Conservation (phyloP, 2,113 vertebrate genomes). For the Lepus americanus region DNA sequence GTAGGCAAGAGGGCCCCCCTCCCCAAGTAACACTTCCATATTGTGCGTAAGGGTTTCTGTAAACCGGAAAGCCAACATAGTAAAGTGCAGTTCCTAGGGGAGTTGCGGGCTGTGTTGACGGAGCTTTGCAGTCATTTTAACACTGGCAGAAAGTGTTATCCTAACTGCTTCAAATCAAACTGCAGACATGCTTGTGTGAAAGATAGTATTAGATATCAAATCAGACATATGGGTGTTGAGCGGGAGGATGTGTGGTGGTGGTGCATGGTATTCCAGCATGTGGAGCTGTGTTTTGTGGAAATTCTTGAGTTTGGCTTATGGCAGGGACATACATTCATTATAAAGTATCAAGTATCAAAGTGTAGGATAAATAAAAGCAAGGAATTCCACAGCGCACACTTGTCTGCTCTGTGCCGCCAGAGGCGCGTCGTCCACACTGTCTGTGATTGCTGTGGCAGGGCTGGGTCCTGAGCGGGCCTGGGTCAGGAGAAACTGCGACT, state of each 20-base stretch:
- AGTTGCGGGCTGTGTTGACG: slow-evolving; percentile 75
- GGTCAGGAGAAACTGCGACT: neutral
- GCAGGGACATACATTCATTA: slow-evolving; percentile 77
- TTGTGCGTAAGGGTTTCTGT: slow-evolving; percentile 48
- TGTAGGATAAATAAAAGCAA: slow-evolving; percentile 80
- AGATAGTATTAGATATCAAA: slow-evolving; percentile 75
- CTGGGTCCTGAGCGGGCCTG: neutral
- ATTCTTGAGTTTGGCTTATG: slow-evolving; percentile 77
- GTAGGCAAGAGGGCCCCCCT: neutral
- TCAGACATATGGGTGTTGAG: slow-evolving; percentile 78
- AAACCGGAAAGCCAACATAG: slow-evolving; percentile 69
- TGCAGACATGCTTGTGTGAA: slow-evolving; percentile 76
- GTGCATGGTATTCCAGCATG: slow-evolving; percentile 63
- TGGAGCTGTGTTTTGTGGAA: slow-evolving; percentile 81
- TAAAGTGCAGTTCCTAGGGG: slow-evolving; percentile 69
- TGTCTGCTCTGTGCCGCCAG: neutral
- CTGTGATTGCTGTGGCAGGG: neutral
- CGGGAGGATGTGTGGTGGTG: slow-evolving; percentile 70
- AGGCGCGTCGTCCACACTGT: neutral
- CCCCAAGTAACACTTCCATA: neutral
- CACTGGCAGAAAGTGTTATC: slow-evolving; percentile 78
- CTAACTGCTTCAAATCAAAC: slow-evolving; percentile 81
- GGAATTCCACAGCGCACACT: slow-evolving; percentile 44
- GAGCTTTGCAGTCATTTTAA: slow-evolving; percentile 80
- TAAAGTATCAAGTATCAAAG: slow-evolving; percentile 70